Base-by-base conservation (phyloP, 2,797 vertebrate species). In the Furcifer pardalis region DNA sequence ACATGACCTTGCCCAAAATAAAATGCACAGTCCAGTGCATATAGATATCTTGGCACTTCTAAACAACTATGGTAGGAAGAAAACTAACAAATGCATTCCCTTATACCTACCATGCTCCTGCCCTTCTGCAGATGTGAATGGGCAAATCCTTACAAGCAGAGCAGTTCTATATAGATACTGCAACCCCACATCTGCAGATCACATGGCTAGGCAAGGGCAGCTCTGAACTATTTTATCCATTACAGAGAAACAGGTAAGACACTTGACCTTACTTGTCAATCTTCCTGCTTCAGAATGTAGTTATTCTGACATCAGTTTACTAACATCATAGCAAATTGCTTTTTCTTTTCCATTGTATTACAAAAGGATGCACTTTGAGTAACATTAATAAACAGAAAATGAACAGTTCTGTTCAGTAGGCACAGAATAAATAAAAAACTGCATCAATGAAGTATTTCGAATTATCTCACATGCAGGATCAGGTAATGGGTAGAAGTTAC, bases 401-500 rank as follows among this genome's bases (percentile, higher is more conserved):
- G 0, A 77, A 77, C 78, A 91, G 93, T 92, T 84, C 66, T 88
- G 83, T 56, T 87, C 82, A 89, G 79, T 82, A 73, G 85, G 80
- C 73, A 84, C 77, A 89, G 83, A 94, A 68, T 87, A 89, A 82
- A 90, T 84, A 84, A 89, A 88, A 88, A 90, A 68, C 68, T 85
- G 84, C 25, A 91, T 83, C 90, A 87, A 73, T 81, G 88, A 93
- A 90, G 88, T 49, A 75, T 23, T 77, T 90, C 27, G 86, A 69
- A 88, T 92, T 93, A 83, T 93, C 83, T 85, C 89, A 90, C 74
- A 60, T 76, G 91, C 59, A 86, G 83, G 76, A 92, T 86, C 87
- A 88, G 86, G 79, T 84, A 92, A 92, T 60, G 62, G 52, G 69
- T 91, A 87, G 75, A 91, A 85, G 52, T 27, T 44, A 82, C 88